A percentile compares a stretch with the other conserved stretches of the same genome.
These are phyloP conservation scores for Zelleria hepariella DNA, from an alignment of 2,888 invertebrate genomes.

Conservation along the genomic window DNA sequence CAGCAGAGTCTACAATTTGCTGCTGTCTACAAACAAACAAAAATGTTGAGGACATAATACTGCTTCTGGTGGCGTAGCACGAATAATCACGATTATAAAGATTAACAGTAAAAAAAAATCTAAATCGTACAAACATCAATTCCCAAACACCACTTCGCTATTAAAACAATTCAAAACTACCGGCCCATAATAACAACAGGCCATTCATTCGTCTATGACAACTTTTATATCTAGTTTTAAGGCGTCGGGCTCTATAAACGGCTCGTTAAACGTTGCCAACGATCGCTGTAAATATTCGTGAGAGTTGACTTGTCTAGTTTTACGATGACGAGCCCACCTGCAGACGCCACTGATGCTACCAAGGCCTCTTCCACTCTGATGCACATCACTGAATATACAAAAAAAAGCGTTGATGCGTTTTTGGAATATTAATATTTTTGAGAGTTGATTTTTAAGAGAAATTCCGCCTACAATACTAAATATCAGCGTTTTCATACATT, in stretches of 20 bases:
- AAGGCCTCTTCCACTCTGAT: neutral
- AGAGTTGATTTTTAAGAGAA: too few relatives aligned
- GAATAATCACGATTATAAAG: too few relatives aligned
- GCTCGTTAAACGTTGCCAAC: slow-evolving; percentile 63
- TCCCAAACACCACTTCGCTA: slow-evolving; percentile 7
- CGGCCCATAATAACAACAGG: slow-evolving; percentile 17
- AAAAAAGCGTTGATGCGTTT: neutral
- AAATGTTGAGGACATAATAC: too few relatives aligned
- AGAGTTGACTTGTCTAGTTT: slow-evolving; percentile 41
- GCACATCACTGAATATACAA: too few relatives aligned
- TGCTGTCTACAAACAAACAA: too few relatives aligned
- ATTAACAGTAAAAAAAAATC: neutral
- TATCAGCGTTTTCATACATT: too few relatives aligned
- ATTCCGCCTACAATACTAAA: too few relatives aligned
- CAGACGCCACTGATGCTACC: slow-evolving; percentile 3
- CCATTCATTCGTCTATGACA: slow-evolving; percentile 42
- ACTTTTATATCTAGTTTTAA: slow-evolving; percentile 58
- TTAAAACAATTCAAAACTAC: slow-evolving; percentile 28
- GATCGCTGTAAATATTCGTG: slow-evolving; percentile 65
- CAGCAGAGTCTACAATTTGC: too few relatives aligned
- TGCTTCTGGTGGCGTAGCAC: too few relatives aligned
- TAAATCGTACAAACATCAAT: neutral
- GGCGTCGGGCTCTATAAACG: slow-evolving; percentile 63
- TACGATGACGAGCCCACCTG: slow-evolving; percentile 64
- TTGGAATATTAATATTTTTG: neutral